Base-by-base conservation (phyloP, 2,888 invertebrate species). In the Orthosia gracilis region DNA sequence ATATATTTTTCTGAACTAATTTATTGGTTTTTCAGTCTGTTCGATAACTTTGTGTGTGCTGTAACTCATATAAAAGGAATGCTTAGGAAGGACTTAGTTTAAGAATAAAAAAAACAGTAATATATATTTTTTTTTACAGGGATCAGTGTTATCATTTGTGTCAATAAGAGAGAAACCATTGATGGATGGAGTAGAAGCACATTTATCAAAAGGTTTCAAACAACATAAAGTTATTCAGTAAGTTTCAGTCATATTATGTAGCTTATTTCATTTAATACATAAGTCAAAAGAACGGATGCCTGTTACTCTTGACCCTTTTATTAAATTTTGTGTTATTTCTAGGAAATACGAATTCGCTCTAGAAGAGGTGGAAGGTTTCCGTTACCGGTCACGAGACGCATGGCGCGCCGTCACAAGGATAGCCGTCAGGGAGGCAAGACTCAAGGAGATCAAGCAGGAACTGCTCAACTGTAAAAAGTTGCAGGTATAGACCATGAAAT, bases 361-460 rank as follows among this genome's bases (percentile, higher is more conserved):
- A 93, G 98, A 99, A 80, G 99, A 99, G 95, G 98, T 99, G 65
- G 99, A 99, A 92, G 98, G 99, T 0, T 99, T 99, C 94, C 97
- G 98, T 81, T 99, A 99, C 95, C 97, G 99, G 85, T 98, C 99
- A 0, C 97, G 98, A 90, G 99, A 99, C 96, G 99, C 99, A 5
- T 98, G 99, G 98, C 97, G 98, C 89, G 98, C 99, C 1, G 99
- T 99, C 13, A 99, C 99, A 0, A 97, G 98, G 88, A 98, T 99
- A 77, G 99, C 99, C 0, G 98, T 99, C 3, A 97, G 99, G 63
- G 99, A 99, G 94, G 99, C 99, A 0, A 97, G 99, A 31, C 96
- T 99, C 65, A 99, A 98, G 91, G 99, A 99, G 97, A 99, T 99
- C 87, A 98, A 98, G 93, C 97, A 97, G 75, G 99, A 99, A 96